These are phyloP conservation scores for Orius insidiosus DNA, from an alignment of 1,140 invertebrate species.

Conservation along the genomic window DNA sequence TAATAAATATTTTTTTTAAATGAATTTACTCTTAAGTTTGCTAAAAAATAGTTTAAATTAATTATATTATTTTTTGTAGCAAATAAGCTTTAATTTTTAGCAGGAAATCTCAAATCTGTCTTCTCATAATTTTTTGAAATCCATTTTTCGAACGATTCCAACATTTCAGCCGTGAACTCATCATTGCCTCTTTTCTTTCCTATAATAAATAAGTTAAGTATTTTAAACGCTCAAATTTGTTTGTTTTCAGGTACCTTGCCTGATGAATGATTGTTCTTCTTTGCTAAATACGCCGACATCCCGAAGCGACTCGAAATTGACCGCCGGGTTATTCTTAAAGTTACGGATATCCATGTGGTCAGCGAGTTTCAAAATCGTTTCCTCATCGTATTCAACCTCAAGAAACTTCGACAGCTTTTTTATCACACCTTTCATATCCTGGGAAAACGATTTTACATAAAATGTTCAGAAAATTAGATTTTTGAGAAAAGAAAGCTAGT, in stretches of 20 bases:
- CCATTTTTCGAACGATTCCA: slow-evolving; percentile 17
- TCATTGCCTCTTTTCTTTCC: slow-evolving; percentile 12
- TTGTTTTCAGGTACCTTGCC: slow-evolving; percentile 18
- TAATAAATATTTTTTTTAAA: too few species aligned
- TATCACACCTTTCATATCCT: slow-evolving; percentile 17
- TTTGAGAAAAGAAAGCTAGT: too few species aligned
- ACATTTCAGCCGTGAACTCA: slow-evolving; percentile 17
- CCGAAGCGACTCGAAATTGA: slow-evolving; percentile 21
- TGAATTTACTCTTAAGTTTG: too few species aligned
- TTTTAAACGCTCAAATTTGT: too few species aligned
- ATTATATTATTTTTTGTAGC: too few species aligned
- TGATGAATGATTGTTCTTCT: slow-evolving; percentile 21
- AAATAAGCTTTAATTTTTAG: neutral
- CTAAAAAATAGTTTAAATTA: too few species aligned
- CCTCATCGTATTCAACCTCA: slow-evolving; percentile 30
- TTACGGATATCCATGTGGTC: slow-evolving; percentile 38
- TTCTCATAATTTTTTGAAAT: slow-evolving; percentile 16
- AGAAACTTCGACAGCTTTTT: slow-evolving; percentile 36
- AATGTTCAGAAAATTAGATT: too few species aligned
- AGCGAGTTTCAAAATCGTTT: slow-evolving; percentile 32
- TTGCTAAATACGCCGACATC: slow-evolving; percentile 17
- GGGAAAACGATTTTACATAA: too few species aligned
- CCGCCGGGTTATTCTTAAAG: slow-evolving; percentile 28
- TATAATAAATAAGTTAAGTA: too few species aligned
- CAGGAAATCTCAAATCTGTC: slow-evolving; percentile 15